Evolutionary conservation across 2,113 vertebrate species (phyloP), one percentile per base, ranked within the genome.

Genomic region (Ceratotherium simum): DNA sequence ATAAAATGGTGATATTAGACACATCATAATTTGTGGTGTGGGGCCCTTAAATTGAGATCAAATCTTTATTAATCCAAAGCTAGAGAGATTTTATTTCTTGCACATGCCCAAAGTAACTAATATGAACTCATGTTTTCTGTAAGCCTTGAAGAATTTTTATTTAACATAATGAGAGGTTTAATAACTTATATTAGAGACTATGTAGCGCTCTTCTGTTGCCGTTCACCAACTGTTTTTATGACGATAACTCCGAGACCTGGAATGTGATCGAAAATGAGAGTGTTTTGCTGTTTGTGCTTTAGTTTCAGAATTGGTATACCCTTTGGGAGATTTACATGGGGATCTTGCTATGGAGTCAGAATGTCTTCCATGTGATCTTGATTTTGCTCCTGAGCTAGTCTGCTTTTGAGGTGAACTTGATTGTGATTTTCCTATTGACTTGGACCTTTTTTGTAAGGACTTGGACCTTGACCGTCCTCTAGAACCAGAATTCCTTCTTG

Each of bases 401-500:
- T 97, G 97, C 97, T 76, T 98, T 93, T 97, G 86, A 88, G 97
- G 97, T 65, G 97, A 99, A 70, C 95, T 97, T 91, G 97, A 98
- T 36, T 97, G 95, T 2, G 90, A 98, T 96, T 98, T 98, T 98
- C 98, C 98, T 90, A 96, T 54, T 42, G 98, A 97, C 86, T 98
- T 98, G 92, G 92, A 95, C 64, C 98, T 98, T 97, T 97, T 97
- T 60, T 62, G 88, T 91, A 98, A 82, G 46, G 98, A 98, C 78
- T 98, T 82, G 17, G 97, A 96, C 56, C 97, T 91, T 95, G 98
- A 98, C 10, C 97, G 98, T 81, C 98, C 98, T 90, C 98, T 98
- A 91, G 98, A 98, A 84, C 98, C 96, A 92, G 98, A 98, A 98
- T 98, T 98, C 76, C 98, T 98, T 88, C 98, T 98, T 60, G 98